Conservation (phyloP, 2,797 vertebrate species). For the Vireo griseus region DNA sequence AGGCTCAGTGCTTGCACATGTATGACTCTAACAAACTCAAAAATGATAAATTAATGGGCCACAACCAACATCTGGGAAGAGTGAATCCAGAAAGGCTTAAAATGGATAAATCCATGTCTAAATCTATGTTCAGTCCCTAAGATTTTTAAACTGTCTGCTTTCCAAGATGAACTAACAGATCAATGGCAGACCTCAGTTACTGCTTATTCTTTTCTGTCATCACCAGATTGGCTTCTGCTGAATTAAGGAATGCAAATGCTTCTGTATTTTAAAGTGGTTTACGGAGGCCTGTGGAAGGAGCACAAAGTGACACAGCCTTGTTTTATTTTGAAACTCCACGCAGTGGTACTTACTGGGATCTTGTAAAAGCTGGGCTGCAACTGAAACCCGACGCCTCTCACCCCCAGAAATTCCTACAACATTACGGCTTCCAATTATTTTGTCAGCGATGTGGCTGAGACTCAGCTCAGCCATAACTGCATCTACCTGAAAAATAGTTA, state of each 20-base stretch:
- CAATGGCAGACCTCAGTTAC: neutral
- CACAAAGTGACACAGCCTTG: neutral
- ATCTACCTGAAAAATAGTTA: slow-evolving; percentile 78
- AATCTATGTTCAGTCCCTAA: neutral
- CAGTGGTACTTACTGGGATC: slow-evolving; percentile 88
- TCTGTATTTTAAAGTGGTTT: neutral
- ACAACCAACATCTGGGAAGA: neutral
- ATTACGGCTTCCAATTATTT: slow-evolving; percentile 83
- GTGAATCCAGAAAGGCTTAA: neutral
- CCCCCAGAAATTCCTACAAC: slow-evolving; percentile 89
- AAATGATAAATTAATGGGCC: neutral
- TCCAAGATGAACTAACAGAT: neutral
- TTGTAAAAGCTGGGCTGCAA: slow-evolving; percentile 91
- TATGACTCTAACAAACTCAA: neutral
- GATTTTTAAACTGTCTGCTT: neutral
- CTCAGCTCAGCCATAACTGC: slow-evolving; percentile 89
- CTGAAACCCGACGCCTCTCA: slow-evolving; percentile 90
- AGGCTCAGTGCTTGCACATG: neutral
- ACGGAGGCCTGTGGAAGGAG: neutral
- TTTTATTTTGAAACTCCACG: neutral
- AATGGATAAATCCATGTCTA: neutral
- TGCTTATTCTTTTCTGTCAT: neutral
- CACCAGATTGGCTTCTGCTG: neutral
- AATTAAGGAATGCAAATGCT: neutral
- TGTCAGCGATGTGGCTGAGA: slow-evolving; percentile 86